Evolutionary conservation across 2,888 invertebrate species (phyloP).

Genomic region (Fragum sueziense): DNA sequence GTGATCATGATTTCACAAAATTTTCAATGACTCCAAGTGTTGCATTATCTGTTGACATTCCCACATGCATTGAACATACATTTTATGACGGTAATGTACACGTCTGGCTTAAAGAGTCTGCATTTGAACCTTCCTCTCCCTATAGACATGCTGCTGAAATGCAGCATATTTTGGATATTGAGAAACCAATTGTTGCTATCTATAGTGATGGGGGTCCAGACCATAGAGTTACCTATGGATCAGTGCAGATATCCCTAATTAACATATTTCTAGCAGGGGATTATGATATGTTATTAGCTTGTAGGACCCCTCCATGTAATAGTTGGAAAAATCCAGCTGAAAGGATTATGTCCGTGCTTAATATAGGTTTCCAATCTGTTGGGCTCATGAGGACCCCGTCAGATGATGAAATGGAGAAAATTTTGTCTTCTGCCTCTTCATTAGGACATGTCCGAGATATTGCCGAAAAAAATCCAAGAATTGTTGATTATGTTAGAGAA

Average conservation of each 20-base stretch:
- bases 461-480: too few relatives aligned
- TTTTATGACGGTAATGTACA: slow-evolving; percentile 47
- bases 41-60: slow-evolving; percentile 34
- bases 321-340: slow-evolving; percentile 48
- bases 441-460: too few relatives aligned
- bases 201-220: slow-evolving; percentile 39
- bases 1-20: slow-evolving; percentile 53
- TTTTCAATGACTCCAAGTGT: slow-evolving; percentile 57
- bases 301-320: slow-evolving; percentile 55
- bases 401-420: slow-evolving; percentile 24
- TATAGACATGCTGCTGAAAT: slow-evolving; percentile 12
- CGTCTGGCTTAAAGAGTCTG: slow-evolving; percentile 40
- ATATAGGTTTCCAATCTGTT: slow-evolving; percentile 51
- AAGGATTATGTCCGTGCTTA: slow-evolving; percentile 54
- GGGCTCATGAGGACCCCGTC: slow-evolving; percentile 39
- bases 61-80: slow-evolving; percentile 26
- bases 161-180: neutral
- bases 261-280: slow-evolving; percentile 6
- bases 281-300: slow-evolving; percentile 19
- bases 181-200: slow-evolving; percentile 15
- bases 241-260: slow-evolving; percentile 20
- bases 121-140: slow-evolving; percentile 30
- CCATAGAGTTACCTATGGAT: slow-evolving; percentile 19
- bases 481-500: too few relatives aligned
- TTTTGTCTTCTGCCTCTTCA: neutral